Evolutionary conservation across 2,888 invertebrate species (phyloP), one percentile per base, ranked within the genome.

Genomic region (Hydropsyche betteni): DNA sequence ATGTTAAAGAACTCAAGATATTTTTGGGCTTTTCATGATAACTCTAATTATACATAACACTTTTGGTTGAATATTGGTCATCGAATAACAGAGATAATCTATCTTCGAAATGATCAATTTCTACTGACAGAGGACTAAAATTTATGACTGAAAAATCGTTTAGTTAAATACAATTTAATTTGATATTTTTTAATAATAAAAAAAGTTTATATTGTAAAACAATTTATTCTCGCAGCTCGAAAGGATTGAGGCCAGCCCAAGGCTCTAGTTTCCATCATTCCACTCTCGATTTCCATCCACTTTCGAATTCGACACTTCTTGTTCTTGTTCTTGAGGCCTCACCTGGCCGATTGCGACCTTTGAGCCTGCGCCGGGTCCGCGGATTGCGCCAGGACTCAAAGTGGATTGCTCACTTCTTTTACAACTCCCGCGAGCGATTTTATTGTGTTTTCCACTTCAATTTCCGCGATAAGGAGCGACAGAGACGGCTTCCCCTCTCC

Each of bases 381-480:
- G 55, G 70, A 34, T 53, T 70, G 44, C 58, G 72, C 53, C 52
- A 53, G 70, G 64, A 64, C 64, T 72, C 72, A 72, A 72, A 72
- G 72, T 72, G 72, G 72, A 72, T 72, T 72, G 72, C 72, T 72
- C 72, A 72, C 72, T 74, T 51, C 69, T 55, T 68, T 69, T 74
- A 44, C 73, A 61, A 58, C 34, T 61, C 61, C 50, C 53, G 34
- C 64, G 71, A 74, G 69, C 74, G 69, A 75, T 77, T 72, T 72
- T 74, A 78, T 76, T 76, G 73, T 73, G 58, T 70, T 76, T 74
- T 76, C 72, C 79, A 79, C 79, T 79, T 75, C 75, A 76, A 77
- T 77, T 77, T 74, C 73, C 75, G 14, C 76, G 69, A 74, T 70
- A 76, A 72, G 74, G 61, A 72, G 33, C 51, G 55, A 44, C 55